Percentiles rank a stretch among this genome's conserved stretches.
These are phyloP conservation scores for Misgurnus mizolepis DNA, from an alignment of 2,113 vertebrate genomes.

Conservation along the genomic window DNA sequence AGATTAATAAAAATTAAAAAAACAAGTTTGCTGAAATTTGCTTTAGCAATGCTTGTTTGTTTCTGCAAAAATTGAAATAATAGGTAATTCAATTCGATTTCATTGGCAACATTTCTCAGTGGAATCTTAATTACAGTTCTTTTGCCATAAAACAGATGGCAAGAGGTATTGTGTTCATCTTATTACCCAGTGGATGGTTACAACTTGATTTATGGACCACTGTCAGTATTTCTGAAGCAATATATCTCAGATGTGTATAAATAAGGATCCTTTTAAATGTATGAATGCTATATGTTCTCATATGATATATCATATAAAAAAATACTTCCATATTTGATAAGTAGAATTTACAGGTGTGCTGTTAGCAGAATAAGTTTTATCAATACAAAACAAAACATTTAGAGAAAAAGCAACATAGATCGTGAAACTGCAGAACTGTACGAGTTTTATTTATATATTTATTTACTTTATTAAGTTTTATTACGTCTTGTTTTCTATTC, in stretches of 20 bases:
- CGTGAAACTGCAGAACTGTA: not conserved
- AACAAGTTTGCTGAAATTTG: not conserved
- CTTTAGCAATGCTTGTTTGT: slow-evolving; percentile 1
- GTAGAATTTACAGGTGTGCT: slow-evolving; percentile 1
- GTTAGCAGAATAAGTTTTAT: slow-evolving; percentile 3
- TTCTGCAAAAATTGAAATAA: slow-evolving; percentile 19
- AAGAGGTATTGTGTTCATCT: slow-evolving; percentile 40
- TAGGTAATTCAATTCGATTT: slow-evolving; percentile 26
- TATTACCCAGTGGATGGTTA: slow-evolving; percentile 45
- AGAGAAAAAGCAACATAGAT: not conserved
- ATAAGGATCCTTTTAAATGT: not conserved
- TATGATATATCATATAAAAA: not conserved
- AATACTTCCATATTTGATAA: not conserved
- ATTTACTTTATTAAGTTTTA: not conserved
- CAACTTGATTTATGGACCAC: slow-evolving; percentile 50
- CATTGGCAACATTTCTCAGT: slow-evolving; percentile 35
- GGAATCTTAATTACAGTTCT: slow-evolving; percentile 51
- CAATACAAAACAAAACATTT: not conserved
- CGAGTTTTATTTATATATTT: not conserved
- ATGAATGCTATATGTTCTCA: slow-evolving; percentile 10
- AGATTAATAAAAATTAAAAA: not conserved
- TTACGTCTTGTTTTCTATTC: not conserved
- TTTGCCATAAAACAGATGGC: slow-evolving; percentile 54
- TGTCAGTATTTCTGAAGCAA: slow-evolving; percentile 34
- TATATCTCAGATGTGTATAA: slow-evolving; percentile 25